These are phyloP conservation scores for Pipistrellus pygmaeus DNA, from an alignment of 2,797 vertebrate species.

Conservation along the genomic window DNA sequence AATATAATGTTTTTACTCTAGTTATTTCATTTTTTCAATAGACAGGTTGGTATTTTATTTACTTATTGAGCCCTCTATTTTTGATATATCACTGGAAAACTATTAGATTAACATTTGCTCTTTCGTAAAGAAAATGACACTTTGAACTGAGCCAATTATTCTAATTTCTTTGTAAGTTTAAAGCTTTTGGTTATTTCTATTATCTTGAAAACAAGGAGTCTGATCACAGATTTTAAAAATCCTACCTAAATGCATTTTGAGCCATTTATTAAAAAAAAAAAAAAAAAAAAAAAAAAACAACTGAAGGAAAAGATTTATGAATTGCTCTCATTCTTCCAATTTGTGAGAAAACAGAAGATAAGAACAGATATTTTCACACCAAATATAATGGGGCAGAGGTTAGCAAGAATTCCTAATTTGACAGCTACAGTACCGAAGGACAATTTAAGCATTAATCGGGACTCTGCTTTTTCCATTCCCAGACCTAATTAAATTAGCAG, in stretches of 20 bases:
- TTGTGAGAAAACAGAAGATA: neutral
- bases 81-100: neutral
- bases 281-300: constrained; percentile 45
- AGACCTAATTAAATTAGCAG: neutral
- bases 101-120: neutral
- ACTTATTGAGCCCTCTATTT: neutral
- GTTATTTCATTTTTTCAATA: constrained; percentile 2
- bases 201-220: neutral
- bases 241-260: neutral
- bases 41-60: neutral
- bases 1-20: neutral
- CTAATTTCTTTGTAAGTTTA: neutral
- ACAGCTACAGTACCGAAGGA: neutral
- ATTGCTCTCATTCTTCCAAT: neutral
- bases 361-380: neutral
- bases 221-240: neutral
- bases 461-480: neutral
- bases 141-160: neutral
- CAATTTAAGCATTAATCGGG: neutral
- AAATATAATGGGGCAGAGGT: neutral
- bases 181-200: constrained; percentile 25
- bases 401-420: constrained; percentile 9
- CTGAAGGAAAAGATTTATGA: neutral
- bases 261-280: neutral
- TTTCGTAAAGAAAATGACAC: neutral